Evolutionary conservation across 2,797 vertebrate species (phyloP).

Genomic region (Adrianichthys oophorus): DNA sequence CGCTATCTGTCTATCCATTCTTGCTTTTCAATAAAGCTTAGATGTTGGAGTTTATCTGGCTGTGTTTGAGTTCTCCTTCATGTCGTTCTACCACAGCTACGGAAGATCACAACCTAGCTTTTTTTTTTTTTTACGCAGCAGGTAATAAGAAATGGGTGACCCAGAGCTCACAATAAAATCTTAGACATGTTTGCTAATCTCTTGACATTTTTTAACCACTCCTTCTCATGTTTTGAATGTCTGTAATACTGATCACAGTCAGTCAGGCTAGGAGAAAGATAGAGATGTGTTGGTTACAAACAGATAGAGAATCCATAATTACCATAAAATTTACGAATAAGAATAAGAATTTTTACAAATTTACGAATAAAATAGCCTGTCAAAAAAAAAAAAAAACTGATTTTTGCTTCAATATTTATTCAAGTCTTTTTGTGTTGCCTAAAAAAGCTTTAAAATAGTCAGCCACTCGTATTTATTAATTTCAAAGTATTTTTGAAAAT

Average conservation of each 20-base stretch:
- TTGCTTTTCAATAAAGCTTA: not conserved
- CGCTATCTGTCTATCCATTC: not conserved
- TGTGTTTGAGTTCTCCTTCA: not conserved
- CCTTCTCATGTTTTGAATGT: conserved; percentile 50
- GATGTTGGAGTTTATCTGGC: not conserved
- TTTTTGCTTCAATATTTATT: too few species aligned
- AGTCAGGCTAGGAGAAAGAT: conserved; percentile 37
- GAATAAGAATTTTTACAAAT: too few species aligned
- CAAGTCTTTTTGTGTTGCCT: too few species aligned
- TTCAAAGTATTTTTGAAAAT: too few species aligned
- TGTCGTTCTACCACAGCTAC: not conserved
- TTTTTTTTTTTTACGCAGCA: conserved; percentile 17
- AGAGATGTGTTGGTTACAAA: conserved; percentile 43
- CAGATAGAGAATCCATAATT: too few species aligned
- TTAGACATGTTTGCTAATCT: conserved; percentile 48
- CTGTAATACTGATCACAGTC: conserved; percentile 58
- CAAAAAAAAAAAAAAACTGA: too few species aligned
- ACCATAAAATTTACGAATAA: too few species aligned
- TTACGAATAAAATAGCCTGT: too few species aligned
- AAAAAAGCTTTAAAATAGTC: too few species aligned
- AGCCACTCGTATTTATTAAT: too few species aligned
- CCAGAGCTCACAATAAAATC: conserved; percentile 42
- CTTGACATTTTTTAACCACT: conserved; percentile 8
- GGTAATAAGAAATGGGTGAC: conserved; percentile 27
- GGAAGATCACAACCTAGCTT: conserved; percentile 16